Conservation (phyloP, 2,113 vertebrate species). For the Chunga burmeisteri region DNA sequence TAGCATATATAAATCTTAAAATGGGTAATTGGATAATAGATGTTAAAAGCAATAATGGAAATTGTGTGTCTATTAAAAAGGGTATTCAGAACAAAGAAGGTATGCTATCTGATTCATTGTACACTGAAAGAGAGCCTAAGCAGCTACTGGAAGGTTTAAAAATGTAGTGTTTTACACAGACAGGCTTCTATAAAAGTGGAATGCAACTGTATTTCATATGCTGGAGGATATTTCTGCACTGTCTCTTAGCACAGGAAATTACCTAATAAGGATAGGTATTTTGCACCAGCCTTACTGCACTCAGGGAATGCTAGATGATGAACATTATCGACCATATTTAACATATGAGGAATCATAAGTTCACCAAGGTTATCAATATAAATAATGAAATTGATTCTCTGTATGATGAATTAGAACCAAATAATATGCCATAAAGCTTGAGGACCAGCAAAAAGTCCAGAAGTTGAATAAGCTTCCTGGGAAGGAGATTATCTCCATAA, state of each 20-base stretch:
- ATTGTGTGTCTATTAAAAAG: not conserved
- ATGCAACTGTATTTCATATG: not conserved
- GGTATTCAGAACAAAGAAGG: not conserved
- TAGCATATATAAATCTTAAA: not conserved
- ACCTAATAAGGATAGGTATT: conserved; percentile 35
- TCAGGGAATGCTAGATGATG: not conserved
- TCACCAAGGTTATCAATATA: not conserved
- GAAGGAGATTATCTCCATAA: not conserved
- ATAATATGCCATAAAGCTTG: not conserved
- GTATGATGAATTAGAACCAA: not conserved
- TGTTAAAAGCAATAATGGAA: conserved; percentile 24
- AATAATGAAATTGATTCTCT: not conserved
- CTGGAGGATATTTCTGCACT: not conserved
- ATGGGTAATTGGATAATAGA: not conserved
- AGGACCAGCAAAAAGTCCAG: not conserved
- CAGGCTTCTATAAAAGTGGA: not conserved
- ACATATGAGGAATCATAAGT: not conserved
- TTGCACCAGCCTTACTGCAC: not conserved
- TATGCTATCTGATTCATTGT: not conserved
- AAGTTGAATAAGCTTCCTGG: not conserved
- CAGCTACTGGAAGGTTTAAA: not conserved
- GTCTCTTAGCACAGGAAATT: conserved; percentile 30
- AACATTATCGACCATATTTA: not conserved
- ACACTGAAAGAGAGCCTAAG: not conserved
- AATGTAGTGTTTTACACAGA: not conserved